These are phyloP conservation scores for Ciona savignyi DNA, from an alignment of 23 tunicate species.

Conservation along the genomic window DNA sequence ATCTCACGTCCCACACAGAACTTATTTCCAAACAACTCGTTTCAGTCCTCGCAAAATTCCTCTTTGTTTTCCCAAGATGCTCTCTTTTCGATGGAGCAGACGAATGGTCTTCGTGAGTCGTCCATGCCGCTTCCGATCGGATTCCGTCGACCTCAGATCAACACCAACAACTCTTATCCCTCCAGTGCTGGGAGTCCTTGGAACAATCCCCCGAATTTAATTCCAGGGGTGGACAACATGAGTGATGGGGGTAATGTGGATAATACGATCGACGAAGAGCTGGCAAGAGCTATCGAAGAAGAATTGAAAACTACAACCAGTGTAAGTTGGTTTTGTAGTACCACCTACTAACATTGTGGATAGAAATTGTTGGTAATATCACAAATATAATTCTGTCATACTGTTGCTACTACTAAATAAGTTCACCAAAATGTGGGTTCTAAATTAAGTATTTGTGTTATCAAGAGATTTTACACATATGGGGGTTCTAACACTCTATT, in stretches of 20 bases:
- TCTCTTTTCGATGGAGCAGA: constrained; percentile 8
- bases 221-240: constrained; percentile 1
- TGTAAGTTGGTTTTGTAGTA: constrained; percentile 33
- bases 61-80: constrained; percentile 26
- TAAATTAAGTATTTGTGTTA: too few relatives aligned
- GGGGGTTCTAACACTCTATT: too few relatives aligned
- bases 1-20: constrained; percentile 8
- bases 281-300: constrained; percentile 53
- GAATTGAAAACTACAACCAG: constrained; percentile 19
- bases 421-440: too few relatives aligned
- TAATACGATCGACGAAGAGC: constrained; percentile 30
- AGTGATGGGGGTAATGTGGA: constrained; percentile 20
- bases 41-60: constrained; percentile 7
- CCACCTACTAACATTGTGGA: too few relatives aligned
- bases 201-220: background rate
- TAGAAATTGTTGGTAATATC: too few relatives aligned
- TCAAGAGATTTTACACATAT: too few relatives aligned
- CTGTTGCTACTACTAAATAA: too few relatives aligned
- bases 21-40: background rate
- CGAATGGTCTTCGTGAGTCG: constrained; percentile 1
- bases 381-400: too few relatives aligned
- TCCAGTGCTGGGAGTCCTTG: background rate
- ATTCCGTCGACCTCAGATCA: constrained; percentile 42
- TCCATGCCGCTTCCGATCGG: constrained; percentile 60
- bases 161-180: constrained; percentile 1